Evolutionary conservation across 1,140 invertebrate genomes (phyloP), one percentile per base, ranked within the genome.

Genomic region (Cheumatopsyche charites): DNA sequence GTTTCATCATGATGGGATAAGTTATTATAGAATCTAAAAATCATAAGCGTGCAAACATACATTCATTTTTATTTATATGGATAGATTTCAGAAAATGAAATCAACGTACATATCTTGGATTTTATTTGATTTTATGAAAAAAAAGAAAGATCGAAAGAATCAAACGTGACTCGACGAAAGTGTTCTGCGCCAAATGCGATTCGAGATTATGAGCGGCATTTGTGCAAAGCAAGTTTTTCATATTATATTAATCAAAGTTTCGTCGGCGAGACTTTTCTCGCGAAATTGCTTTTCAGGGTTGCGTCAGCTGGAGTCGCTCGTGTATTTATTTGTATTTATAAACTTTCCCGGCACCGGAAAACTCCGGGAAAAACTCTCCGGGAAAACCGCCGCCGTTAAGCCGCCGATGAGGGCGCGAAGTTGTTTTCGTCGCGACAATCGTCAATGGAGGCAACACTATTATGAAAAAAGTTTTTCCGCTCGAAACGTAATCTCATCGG

Each of bases 231-330:
- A 70, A 70, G 67, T 70, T 70, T 70, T 70, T 70, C 68, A n/a
- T n/a, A n/a, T 70, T 70, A 70, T 36, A 36, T 70, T 70, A 70
- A 70, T 70, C 68, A 70, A 70, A 70, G 68, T 70, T 70, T 67
- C 62, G 36, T 29, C 36, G 47, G 43, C 55, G 52, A 26, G 52
- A 70, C 55, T 70, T 70, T 70, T 70, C 55, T 26, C 19, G 19
- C 68, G 55, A 70, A 70, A 70, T 70, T 70, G 68, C 52, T 70
- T 70, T 70, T 70, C 68, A 70, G 55, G 52, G 55, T 43, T 45
- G 68, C 68, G 68, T 62, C 68, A 70, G 52, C 68, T 70, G 68
- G 68, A 61, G 15, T 15, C 43, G 66, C 25, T 17, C 47, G 67
- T 70, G 67, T 70, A 70, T 70, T 70, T 62, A 62, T 70, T 70